These are phyloP conservation scores for Ruditapes philippinarum DNA, from an alignment of 1,140 invertebrate genomes.

Conservation along the genomic window DNA sequence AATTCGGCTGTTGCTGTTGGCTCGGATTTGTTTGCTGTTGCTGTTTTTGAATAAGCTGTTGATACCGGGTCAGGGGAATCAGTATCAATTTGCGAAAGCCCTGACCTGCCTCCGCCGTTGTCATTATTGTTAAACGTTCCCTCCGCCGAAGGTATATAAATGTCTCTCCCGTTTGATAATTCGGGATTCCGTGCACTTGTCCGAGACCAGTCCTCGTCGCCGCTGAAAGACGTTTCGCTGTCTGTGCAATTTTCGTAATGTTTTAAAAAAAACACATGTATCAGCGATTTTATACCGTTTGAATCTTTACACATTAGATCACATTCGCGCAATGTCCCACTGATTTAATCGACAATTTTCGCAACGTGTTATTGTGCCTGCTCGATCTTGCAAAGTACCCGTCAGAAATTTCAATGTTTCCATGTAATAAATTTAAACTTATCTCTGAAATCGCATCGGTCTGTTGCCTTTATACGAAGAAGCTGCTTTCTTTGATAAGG, in stretches of 20 bases:
- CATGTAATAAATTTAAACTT: not conserved
- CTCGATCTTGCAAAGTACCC: not conserved
- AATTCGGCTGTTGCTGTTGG: not conserved
- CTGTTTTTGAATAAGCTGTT: not conserved
- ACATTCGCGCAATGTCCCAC: not conserved
- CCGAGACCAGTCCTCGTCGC: not conserved
- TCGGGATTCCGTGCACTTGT: too few species aligned
- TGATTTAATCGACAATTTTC: not conserved
- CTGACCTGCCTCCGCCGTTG: not conserved
- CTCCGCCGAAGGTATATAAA: not conserved
- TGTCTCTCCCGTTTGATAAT: too few species aligned
- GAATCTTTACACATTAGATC: not conserved
- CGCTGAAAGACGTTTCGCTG: not conserved
- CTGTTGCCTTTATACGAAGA: not conserved
- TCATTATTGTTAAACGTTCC: not conserved
- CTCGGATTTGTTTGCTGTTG: not conserved
- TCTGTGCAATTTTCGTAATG: not conserved
- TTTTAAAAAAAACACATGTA: not conserved
- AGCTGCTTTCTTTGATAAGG: not conserved
- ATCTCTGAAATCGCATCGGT: not conserved
- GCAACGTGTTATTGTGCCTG: not conserved
- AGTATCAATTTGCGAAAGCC: slow-evolving; percentile 1
- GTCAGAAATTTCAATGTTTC: slow-evolving; percentile 2
- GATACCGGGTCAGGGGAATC: not conserved
- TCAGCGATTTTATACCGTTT: not conserved